These are phyloP conservation scores for Himalopsyche anomala DNA, from an alignment of 2,888 invertebrate species.

Conservation along the genomic window DNA sequence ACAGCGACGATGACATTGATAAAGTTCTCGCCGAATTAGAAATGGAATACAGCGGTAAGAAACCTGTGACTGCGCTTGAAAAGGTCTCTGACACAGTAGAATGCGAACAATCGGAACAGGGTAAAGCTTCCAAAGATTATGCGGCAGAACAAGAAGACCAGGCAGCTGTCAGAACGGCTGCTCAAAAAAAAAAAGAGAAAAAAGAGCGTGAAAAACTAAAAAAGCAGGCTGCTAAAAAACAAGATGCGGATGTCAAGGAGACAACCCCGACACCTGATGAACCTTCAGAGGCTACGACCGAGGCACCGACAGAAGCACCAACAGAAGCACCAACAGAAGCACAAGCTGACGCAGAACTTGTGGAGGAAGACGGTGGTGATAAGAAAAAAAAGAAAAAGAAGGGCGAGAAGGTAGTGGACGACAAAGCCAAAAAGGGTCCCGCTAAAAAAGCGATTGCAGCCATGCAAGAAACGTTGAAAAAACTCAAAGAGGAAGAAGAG, in stretches of 20 bases:
- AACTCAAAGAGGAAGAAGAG: constrained; percentile 93
- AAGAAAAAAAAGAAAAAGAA: constrained; percentile 73
- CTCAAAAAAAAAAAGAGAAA: constrained; percentile 93
- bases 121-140: constrained; percentile 70
- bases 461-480: constrained; percentile 94
- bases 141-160: constrained; percentile 76
- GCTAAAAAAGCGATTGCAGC: constrained; percentile 91
- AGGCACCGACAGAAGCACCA: constrained; percentile 68
- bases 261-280: constrained; percentile 66
- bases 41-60: constrained; percentile 84
- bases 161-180: constrained; percentile 85
- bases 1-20: constrained; percentile 89
- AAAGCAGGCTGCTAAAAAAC: constrained; percentile 82
- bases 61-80: constrained; percentile 52
- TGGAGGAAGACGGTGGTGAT: constrained; percentile 69
- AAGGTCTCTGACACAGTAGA: constrained; percentile 70
- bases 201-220: constrained; percentile 89
- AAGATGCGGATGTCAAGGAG: constrained; percentile 68
- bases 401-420: constrained; percentile 74
- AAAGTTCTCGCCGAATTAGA: constrained; percentile 89
- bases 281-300: constrained; percentile 67
- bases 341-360: constrained; percentile 69
- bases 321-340: constrained; percentile 68
- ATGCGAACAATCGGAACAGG: constrained; percentile 68
- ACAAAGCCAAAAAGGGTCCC: constrained; percentile 81